Evolutionary conservation across 2,113 vertebrate species (phyloP).

Genomic region (Nothobranchius furzeri): DNA sequence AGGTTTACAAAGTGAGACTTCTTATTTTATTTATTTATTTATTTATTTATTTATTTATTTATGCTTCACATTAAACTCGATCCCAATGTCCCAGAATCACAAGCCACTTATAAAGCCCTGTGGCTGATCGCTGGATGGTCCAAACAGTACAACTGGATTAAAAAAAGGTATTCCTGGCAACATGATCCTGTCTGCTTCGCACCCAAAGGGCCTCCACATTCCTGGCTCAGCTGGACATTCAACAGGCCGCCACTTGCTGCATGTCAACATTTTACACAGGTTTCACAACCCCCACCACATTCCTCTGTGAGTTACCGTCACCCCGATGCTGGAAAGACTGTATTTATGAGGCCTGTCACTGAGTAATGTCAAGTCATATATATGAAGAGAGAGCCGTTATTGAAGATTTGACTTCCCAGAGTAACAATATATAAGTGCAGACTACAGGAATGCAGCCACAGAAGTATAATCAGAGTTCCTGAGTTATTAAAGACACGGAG

Average conservation of each 20-base stretch:
- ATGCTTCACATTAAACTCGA: too few relatives aligned
- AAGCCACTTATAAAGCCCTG: background rate
- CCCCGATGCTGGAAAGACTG: constrained; percentile 48
- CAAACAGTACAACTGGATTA: background rate
- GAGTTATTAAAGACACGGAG: constrained; percentile 1
- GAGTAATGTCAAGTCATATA: background rate
- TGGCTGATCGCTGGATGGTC: constrained; percentile 2
- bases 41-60: too few relatives aligned
- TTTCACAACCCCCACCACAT: constrained; percentile 47
- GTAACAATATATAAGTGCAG: too few relatives aligned
- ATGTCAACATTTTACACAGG: constrained; percentile 52
- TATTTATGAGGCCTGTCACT: constrained; percentile 14
- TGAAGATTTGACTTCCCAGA: too few relatives aligned
- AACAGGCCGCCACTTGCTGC: constrained; percentile 71
- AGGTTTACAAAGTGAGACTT: too few relatives aligned
- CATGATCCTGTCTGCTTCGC: constrained; percentile 24
- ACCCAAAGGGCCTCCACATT: constrained; percentile 63
- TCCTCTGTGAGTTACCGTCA: constrained; percentile 47
- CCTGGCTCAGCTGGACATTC: constrained; percentile 71
- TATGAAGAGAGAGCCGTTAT: background rate
- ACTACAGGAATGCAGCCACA: too few relatives aligned
- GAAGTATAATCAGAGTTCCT: background rate
- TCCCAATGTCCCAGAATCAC: constrained; percentile 2
- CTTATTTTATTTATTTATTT: too few relatives aligned
- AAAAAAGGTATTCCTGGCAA: constrained; percentile 7